These are phyloP conservation scores for Aphaenogaster floridana DNA, from an alignment of 1,140 invertebrate species.

Conservation along the genomic window DNA sequence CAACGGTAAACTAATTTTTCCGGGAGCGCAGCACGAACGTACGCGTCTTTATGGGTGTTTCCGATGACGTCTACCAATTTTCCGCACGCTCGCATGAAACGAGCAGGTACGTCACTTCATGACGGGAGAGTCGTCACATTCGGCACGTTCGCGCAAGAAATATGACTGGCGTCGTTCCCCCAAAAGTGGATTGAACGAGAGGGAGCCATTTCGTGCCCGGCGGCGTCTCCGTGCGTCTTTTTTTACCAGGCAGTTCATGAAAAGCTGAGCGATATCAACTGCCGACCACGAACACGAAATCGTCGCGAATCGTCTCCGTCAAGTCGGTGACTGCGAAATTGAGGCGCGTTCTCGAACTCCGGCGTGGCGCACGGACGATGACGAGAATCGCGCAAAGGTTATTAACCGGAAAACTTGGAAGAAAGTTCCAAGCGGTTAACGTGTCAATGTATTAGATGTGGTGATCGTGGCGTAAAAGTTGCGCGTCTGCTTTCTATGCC, in stretches of 20 bases:
- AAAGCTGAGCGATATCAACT: constrained; percentile 55
- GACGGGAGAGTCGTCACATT: constrained; percentile 54
- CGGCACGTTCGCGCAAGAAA: constrained; percentile 59
- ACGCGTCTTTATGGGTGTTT: constrained; percentile 46
- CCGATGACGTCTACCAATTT: constrained; percentile 57
- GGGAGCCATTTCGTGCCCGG: constrained; percentile 56
- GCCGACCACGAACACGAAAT: constrained; percentile 55
- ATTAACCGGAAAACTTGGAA: neutral
- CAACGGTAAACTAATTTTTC: constrained; percentile 53
- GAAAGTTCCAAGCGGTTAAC: neutral
- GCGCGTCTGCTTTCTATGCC: too few species aligned
- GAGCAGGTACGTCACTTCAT: constrained; percentile 43
- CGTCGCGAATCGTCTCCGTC: constrained; percentile 41
- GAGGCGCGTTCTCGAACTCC: neutral
- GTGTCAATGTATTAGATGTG: neutral
- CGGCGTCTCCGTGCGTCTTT: constrained; percentile 42
- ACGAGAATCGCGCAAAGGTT: constrained; percentile 12
- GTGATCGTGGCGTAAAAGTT: neutral
- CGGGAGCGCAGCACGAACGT: neutral
- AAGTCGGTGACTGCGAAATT: constrained; percentile 45
- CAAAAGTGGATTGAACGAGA: constrained; percentile 62
- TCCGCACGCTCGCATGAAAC: constrained; percentile 38
- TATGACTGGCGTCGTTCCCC: constrained; percentile 53
- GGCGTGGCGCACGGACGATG: neutral
- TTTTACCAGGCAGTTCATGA: constrained; percentile 54